phyloP scores from a whole-genome alignment of 1,140 invertebrate species.

The Bombus waltoni region DNA sequence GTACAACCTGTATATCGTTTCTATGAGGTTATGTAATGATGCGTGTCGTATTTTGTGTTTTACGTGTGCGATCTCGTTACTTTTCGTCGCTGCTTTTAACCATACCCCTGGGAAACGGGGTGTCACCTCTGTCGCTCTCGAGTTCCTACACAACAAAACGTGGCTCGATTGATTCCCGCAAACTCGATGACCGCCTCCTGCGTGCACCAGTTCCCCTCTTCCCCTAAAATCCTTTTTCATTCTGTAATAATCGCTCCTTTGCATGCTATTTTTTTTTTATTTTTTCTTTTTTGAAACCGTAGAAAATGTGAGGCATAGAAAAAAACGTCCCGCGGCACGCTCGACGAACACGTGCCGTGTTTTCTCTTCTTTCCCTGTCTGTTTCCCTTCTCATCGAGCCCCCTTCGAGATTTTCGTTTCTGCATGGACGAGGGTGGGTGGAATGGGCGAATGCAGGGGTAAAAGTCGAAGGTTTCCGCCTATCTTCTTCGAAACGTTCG shows the following conservation, averaged over 20 bases:
- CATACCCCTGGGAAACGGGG: not conserved
- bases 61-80: not conserved
- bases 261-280: not conserved
- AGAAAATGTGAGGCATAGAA: constrained; percentile 74
- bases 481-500: not conserved
- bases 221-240: no score
- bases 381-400: not conserved
- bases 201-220: no score
- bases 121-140: not conserved
- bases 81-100: not conserved
- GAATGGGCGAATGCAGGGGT: constrained; percentile 32
- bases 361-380: not conserved
- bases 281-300: constrained; percentile 57
- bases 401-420: not conserved
- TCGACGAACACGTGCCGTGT: constrained; percentile 43
- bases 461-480: constrained; percentile 26
- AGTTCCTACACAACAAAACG: constrained; percentile 1
- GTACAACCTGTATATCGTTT: not conserved
- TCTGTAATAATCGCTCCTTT: not conserved
- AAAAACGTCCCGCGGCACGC: constrained; percentile 64
- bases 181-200: not conserved
- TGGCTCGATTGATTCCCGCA: not conserved
- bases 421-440: constrained; percentile 27
- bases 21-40: not conserved
- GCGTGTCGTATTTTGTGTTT: not conserved